Percentiles rank a stretch among this genome's conserved stretches.
phyloP scores from a whole-genome alignment of 1,140 invertebrate genomes.

The Heterodera schachtii region DNA sequence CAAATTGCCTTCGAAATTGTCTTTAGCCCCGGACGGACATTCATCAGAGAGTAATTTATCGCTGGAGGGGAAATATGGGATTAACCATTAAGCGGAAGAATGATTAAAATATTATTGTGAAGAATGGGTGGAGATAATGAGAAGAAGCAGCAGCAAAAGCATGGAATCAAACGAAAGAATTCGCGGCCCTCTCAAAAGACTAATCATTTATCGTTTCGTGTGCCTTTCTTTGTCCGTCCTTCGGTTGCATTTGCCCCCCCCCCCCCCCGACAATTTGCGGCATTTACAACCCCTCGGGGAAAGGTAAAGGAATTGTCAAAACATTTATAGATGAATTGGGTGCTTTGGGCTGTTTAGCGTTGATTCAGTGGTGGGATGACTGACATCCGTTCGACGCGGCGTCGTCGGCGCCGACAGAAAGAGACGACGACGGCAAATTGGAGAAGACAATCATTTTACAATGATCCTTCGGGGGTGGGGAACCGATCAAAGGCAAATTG shows the following conservation, averaged over 20 bases:
- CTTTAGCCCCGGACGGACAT: constrained; percentile 2
- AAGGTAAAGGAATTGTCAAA: not conserved
- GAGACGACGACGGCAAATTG: not conserved
- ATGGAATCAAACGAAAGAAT: not conserved
- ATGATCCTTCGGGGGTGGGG: not conserved
- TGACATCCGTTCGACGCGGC: not conserved
- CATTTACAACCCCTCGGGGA: not conserved
- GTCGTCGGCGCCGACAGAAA: not conserved
- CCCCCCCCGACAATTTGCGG: not conserved
- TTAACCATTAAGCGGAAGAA: constrained; percentile 16
- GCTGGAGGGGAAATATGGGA: not conserved
- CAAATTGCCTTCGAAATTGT: constrained; percentile 9
- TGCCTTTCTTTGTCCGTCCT: not conserved
- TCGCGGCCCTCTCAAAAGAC: no score
- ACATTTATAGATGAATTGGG: not conserved
- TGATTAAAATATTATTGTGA: constrained; percentile 18
- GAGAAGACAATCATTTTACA: not conserved
- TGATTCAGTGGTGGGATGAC: not conserved
- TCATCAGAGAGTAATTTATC: constrained; percentile 17
- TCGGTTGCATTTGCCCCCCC: not conserved
- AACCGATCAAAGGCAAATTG: not conserved
- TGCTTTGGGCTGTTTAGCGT: no score
- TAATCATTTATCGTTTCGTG: no score
- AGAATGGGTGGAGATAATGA: not conserved
- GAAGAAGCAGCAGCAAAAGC: not conserved